Evolutionary conservation across 2,797 vertebrate species (phyloP), one percentile per base, ranked within the genome.

Genomic region (Bovichtus variegatus): DNA sequence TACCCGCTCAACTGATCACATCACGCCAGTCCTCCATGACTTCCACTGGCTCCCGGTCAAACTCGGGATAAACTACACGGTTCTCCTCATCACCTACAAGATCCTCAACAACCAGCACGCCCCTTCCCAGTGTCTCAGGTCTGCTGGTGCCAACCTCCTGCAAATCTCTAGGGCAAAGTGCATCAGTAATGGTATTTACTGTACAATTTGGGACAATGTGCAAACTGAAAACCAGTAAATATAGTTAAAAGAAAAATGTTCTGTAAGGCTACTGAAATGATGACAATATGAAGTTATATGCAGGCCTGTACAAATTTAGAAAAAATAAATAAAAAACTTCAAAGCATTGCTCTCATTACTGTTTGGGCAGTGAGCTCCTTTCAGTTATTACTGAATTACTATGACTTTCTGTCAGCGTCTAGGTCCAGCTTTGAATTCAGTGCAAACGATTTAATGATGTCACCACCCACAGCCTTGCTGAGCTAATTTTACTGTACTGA

Each of bases 401-500:
- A 54, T 81, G 75, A 84, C 67, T 79, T 74, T 77, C 77, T 89
- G 80, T 91, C 81, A 83, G 69, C 61, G 18, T 71, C 59, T 58
- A 71, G 61, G 66, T 86, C 80, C 66, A 66, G 78, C 86, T 89
- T 87, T 87, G 79, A 91, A 86, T 79, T 88, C 60, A 23, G 70
- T 31, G 77, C 69, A 77, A 84, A 87, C 66, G 55, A 55, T 49
- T 83, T 83, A 87, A 84, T 75, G 19, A 80, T 76, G 78, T 84
- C 86, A 78, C 62, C 81, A 60, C 69, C 40, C 73, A 75, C 83
- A 76, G 82, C 84, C 60, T 74, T 53, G 4, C 78, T 25, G 51
- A 81, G 68, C 82, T 91, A 82, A 90, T 91, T 87, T 89, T 84
- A 87, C 90, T 88, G 78, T 6, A 71, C 44, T 62, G 85, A 85